phyloP scores from a whole-genome alignment of 2,797 vertebrate genomes.

The Acomys russatus region DNA sequence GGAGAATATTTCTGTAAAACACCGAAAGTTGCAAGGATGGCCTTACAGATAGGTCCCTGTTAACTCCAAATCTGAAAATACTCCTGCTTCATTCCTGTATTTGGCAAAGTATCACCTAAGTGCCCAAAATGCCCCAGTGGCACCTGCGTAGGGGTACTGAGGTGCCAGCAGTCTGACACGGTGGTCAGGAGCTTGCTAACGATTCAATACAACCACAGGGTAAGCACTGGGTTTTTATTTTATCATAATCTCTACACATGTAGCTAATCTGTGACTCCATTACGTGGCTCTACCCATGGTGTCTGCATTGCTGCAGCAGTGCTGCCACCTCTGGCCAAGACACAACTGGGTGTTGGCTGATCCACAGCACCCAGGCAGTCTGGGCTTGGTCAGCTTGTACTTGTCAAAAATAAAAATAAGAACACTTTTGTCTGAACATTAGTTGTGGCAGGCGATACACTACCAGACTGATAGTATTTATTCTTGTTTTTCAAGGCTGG shows the following conservation, averaged over 20 bases:
- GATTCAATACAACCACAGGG: conserved; percentile 53
- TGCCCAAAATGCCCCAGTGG: neutral
- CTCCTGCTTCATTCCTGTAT: conserved; percentile 8
- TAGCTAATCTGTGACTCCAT: conserved; percentile 29
- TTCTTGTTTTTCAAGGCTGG: neutral
- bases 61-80: conserved; percentile 49
- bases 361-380: neutral
- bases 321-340: neutral
- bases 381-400: no score
- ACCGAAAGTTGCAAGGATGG: neutral
- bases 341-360: neutral
- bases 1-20: conserved; percentile 38
- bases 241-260: neutral
- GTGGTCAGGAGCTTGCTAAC: neutral
- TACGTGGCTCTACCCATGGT: neutral
- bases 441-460: neutral
- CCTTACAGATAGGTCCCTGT: neutral
- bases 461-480: neutral
- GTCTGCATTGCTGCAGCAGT: neutral
- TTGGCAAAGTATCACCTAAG: conserved; percentile 36
- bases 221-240: neutral
- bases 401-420: neutral
- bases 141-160: neutral
- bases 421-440: neutral
- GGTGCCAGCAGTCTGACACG: neutral